Evolutionary conservation across 2,888 invertebrate species (phyloP).

Genomic region (Diarsia dahlii): DNA sequence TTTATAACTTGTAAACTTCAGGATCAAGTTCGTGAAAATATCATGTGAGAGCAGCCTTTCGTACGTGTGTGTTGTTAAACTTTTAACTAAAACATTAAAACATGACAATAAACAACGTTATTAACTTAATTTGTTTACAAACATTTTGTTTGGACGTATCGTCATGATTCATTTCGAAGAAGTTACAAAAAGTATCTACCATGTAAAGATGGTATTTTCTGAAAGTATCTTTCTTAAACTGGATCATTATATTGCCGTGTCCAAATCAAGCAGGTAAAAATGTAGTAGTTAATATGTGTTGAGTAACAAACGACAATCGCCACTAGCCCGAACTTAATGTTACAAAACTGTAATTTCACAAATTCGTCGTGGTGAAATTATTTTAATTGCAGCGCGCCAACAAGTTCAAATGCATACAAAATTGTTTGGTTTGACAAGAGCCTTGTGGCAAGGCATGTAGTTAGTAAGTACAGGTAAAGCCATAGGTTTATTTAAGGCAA

Average conservation of each 20-base stretch:
- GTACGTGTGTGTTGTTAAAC: not conserved
- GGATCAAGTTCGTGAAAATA: not conserved
- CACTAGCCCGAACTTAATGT: not conserved
- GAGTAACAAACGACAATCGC: constrained; percentile 19
- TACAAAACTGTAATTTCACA: constrained; percentile 22
- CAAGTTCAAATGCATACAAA: not conserved
- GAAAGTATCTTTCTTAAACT: not conserved
- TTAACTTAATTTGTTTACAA: constrained; percentile 21
- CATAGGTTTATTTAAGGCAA: constrained; percentile 3
- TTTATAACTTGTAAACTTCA: not conserved
- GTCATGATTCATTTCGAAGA: constrained; percentile 8
- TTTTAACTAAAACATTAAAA: not conserved
- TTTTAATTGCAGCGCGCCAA: constrained; percentile 8
- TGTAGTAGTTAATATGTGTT: constrained; percentile 20
- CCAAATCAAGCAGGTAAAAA: not conserved
- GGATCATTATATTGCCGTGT: not conserved
- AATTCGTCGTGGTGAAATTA: not conserved
- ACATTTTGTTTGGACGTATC: constrained; percentile 20
- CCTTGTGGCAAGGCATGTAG: not conserved
- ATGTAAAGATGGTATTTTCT: not conserved
- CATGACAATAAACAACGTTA: constrained; percentile 1
- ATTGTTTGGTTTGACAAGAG: constrained; percentile 5
- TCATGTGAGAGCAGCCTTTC: not conserved
- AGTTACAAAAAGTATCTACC: constrained; percentile 1
- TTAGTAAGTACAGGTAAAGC: not conserved